Evolutionary conservation across 2,113 vertebrate genomes (phyloP).

Genomic region (Saimiri boliviensis): DNA sequence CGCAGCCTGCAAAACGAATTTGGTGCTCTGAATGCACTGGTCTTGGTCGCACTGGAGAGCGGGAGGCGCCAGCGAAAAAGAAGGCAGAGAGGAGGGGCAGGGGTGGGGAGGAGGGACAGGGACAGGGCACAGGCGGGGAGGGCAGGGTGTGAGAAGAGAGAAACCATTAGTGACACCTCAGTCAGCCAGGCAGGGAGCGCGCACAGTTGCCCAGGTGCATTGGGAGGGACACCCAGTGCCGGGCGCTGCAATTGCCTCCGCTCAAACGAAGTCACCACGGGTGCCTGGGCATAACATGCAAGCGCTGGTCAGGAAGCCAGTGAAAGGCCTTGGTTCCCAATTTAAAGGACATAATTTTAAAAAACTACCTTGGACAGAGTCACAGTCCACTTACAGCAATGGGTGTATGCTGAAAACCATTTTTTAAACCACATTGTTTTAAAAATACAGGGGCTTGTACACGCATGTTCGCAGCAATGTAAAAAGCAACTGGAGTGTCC

Average conservation of each 20-base stretch:
- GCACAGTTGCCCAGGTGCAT: not conserved
- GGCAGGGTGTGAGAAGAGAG: conserved; percentile 81
- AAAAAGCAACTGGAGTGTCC: not conserved
- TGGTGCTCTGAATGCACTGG: conserved; percentile 99
- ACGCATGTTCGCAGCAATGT: not conserved
- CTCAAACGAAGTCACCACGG: not conserved
- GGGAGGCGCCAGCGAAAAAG: conserved; percentile 75
- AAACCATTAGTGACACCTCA: conserved; percentile 85
- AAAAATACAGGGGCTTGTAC: not conserved
- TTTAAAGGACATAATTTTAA: not conserved
- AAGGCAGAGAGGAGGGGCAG: conserved; percentile 12
- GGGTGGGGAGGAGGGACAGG: not conserved
- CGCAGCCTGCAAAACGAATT: conserved; percentile 99
- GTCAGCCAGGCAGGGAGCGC: conserved; percentile 68
- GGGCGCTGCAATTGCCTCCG: no score
- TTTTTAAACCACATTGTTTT: not conserved
- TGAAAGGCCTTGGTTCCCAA: not conserved
- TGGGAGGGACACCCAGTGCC: not conserved
- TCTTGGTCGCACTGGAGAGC: conserved; percentile 96
- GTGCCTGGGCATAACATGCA: not conserved
- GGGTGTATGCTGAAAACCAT: not conserved
- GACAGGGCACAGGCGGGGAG: conserved; percentile 24
- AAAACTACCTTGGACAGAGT: not conserved
- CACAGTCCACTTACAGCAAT: not conserved
- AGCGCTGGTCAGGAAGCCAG: not conserved